phyloP scores from a whole-genome alignment of 1,140 invertebrate species.

The Philaenus spumarius region DNA sequence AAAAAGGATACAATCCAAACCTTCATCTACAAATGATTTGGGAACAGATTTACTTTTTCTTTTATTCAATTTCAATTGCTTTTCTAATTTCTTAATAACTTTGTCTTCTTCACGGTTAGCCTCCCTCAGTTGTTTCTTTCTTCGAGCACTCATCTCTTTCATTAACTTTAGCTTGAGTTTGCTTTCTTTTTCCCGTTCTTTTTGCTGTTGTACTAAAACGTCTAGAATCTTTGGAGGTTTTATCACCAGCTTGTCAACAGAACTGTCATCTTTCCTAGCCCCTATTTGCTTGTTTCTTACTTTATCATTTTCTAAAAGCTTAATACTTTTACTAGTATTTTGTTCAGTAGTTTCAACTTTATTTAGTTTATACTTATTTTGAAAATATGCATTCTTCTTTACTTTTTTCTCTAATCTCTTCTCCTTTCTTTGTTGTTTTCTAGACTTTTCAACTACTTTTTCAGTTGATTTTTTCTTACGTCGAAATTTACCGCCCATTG shows the following conservation, averaged over 20 bases:
- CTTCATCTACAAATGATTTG: conserved; percentile 72
- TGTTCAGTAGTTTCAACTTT: conserved; percentile 27
- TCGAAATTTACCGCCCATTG: conserved; percentile 1
- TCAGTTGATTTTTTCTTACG: conserved; percentile 1
- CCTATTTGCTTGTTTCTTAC: conserved; percentile 24
- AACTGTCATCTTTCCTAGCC: neutral
- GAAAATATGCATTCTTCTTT: conserved; percentile 42
- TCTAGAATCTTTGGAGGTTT: neutral
- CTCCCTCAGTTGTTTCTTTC: conserved; percentile 54
- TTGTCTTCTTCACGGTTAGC: conserved; percentile 74
- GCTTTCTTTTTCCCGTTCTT: conserved; percentile 15
- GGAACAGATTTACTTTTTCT: conserved; percentile 64
- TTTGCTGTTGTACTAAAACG: conserved; percentile 7
- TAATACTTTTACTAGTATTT: conserved; percentile 31
- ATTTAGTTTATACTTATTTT: conserved; percentile 44
- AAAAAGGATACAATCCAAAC: conserved; percentile 79
- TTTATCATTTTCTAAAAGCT: conserved; percentile 34
- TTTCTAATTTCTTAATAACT: conserved; percentile 72
- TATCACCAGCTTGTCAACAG: neutral
- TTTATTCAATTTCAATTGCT: conserved; percentile 76
- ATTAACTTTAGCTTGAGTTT: conserved; percentile 39
- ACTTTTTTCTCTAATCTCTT: conserved; percentile 47
- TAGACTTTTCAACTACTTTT: conserved; percentile 36
- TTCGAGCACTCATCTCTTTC: conserved; percentile 48
- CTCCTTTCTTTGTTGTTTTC: conserved; percentile 55